Evolutionary conservation across 2,113 vertebrate species (phyloP).

Genomic region (Pterophyllum scalare): DNA sequence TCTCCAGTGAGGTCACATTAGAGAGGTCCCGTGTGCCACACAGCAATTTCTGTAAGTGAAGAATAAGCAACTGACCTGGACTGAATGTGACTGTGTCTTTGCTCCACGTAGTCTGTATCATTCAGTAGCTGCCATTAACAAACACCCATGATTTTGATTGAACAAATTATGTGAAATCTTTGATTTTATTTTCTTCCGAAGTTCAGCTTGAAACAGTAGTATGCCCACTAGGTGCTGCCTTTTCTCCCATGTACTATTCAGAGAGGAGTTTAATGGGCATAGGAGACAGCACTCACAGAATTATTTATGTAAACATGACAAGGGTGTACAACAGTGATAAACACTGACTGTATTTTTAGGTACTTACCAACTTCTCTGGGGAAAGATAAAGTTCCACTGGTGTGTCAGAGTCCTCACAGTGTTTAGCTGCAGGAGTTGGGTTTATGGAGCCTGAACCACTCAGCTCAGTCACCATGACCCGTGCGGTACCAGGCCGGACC

Average conservation of each 20-base stretch:
- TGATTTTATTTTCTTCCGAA: neutral
- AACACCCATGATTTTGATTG: neutral
- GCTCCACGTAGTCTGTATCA: accelerated
- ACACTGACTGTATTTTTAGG: neutral
- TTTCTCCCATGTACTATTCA: neutral
- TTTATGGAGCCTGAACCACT: constrained; percentile 81
- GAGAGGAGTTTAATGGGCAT: neutral
- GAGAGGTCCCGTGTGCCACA: constrained; percentile 84
- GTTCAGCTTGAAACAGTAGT: neutral
- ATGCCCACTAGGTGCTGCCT: too few species aligned
- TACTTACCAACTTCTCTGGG: constrained; percentile 83
- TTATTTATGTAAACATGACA: neutral
- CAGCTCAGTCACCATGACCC: constrained; percentile 82
- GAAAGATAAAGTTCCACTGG: constrained; percentile 81
- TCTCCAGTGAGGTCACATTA: constrained; percentile 83
- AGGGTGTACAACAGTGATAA: neutral
- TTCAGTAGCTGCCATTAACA: neutral
- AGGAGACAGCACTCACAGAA: neutral
- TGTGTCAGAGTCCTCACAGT: constrained; percentile 62
- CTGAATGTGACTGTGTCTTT: neutral
- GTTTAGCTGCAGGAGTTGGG: constrained; percentile 73
- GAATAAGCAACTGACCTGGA: neutral
- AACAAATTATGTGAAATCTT: neutral
- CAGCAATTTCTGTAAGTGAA: constrained; percentile 81
- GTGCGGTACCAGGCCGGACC: constrained; percentile 66